A percentile compares a stretch with the other conserved stretches of the same genome.
Evolutionary conservation across 2,113 vertebrate species (phyloP).

Genomic region (Passerina amoena): DNA sequence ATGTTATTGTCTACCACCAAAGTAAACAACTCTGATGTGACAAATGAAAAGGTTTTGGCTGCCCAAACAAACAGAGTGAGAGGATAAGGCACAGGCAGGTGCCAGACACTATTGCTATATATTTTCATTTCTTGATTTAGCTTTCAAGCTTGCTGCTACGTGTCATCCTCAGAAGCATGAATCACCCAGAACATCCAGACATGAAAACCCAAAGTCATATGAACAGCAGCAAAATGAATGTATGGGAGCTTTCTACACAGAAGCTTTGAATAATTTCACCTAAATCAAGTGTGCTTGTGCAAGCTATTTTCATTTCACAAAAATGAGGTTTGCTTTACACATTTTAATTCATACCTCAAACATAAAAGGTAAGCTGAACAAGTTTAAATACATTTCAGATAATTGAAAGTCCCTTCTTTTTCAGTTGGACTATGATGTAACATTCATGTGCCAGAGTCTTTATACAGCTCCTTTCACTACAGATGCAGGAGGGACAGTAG

Average conservation of each 20-base stretch:
- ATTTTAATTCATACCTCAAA: neutral
- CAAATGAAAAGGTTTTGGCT: neutral
- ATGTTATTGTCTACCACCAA: neutral
- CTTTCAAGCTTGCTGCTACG: neutral
- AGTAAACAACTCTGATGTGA: neutral
- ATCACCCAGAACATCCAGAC: constrained; percentile 11
- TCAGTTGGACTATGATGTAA: neutral
- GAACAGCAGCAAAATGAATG: neutral
- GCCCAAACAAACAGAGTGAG: neutral
- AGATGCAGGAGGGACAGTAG: neutral
- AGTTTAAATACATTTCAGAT: neutral
- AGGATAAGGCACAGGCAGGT: neutral
- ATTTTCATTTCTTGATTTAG: neutral
- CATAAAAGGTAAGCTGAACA: neutral
- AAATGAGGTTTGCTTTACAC: neutral
- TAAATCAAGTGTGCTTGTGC: neutral
- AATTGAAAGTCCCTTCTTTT: neutral
- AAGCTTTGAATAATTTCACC: constrained; percentile 4
- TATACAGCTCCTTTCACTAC: neutral
- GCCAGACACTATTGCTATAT: neutral
- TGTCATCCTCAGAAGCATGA: constrained; percentile 2
- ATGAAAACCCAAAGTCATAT: neutral
- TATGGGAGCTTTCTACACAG: neutral
- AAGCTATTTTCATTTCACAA: neutral
- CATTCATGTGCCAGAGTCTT: neutral